Conservation (phyloP, 2,888 invertebrate genomes). For the Drosophila colorata region DNA sequence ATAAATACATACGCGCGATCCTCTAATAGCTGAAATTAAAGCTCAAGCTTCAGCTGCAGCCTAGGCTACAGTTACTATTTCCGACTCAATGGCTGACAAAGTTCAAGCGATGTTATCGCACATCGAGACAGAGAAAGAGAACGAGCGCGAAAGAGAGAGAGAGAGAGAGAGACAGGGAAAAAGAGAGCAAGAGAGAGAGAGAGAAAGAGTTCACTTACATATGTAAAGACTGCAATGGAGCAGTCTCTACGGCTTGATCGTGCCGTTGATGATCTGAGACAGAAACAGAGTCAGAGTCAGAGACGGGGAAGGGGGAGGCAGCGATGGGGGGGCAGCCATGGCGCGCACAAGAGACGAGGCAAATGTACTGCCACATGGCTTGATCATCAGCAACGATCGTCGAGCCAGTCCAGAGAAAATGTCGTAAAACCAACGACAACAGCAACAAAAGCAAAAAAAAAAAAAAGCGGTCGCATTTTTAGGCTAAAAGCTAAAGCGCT, state of each 20-base stretch:
- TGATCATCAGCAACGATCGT: slow-evolving; percentile 58
- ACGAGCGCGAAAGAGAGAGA: slow-evolving; percentile 2
- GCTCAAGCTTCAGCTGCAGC: slow-evolving; percentile 34
- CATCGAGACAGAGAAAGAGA: slow-evolving; percentile 34
- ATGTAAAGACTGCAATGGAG: slow-evolving; percentile 55
- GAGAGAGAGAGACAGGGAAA: slow-evolving; percentile 4
- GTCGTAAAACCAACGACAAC: slow-evolving; percentile 55
- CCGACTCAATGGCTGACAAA: slow-evolving; percentile 60
- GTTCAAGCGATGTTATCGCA: slow-evolving; percentile 82
- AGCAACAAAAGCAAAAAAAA: slow-evolving; percentile 13
- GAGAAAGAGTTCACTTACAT: slow-evolving; percentile 45
- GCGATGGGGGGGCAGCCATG: slow-evolving; percentile 15
- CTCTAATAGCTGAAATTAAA: slow-evolving; percentile 61
- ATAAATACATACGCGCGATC: slow-evolving; percentile 34
- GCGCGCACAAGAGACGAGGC: slow-evolving; percentile 22
- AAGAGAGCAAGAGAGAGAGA: slow-evolving; percentile 10
- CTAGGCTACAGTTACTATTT: slow-evolving; percentile 43
- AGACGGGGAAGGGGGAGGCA: background rate
- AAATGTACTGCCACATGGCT: slow-evolving; percentile 44
- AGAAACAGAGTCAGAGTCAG: background rate
- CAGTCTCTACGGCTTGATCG: slow-evolving; percentile 57
- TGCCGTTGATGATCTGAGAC: slow-evolving; percentile 67
- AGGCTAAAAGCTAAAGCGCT: slow-evolving; percentile 68
- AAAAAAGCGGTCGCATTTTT: slow-evolving; percentile 56
- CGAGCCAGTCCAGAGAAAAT: slow-evolving; percentile 49